Percentiles rank a stretch among this genome's conserved stretches.
Evolutionary conservation across 2,888 invertebrate species (phyloP).

Genomic region (Melinaea menophilus): DNA sequence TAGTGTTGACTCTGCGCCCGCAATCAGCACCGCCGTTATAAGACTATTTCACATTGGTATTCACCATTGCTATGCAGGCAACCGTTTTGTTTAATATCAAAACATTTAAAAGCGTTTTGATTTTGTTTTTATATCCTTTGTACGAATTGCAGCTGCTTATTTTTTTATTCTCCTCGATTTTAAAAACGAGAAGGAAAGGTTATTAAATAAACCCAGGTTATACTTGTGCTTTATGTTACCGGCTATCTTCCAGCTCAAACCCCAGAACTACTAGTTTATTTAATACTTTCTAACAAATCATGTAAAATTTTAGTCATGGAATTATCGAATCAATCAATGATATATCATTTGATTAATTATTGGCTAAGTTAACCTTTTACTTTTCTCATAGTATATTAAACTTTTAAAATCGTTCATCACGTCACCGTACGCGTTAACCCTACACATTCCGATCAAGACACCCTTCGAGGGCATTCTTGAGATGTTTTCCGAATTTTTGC

Average conservation of each 20-base stretch:
- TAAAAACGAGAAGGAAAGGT: not conserved
- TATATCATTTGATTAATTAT: too few species aligned
- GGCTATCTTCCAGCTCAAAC: too few species aligned
- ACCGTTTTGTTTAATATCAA: slow-evolving; percentile 6
- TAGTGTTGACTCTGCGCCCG: slow-evolving; percentile 20
- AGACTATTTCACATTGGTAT: not conserved
- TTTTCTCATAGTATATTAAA: not conserved
- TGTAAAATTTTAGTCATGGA: too few species aligned
- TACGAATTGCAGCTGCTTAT: too few species aligned
- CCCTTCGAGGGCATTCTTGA: slow-evolving; percentile 56
- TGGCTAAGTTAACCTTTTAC: not conserved
- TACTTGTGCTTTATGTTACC: too few species aligned
- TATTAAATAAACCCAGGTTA: too few species aligned
- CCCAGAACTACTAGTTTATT: too few species aligned
- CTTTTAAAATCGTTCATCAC: slow-evolving; percentile 1
- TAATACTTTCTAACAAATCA: too few species aligned
- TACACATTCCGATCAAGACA: slow-evolving; percentile 30
- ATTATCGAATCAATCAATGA: too few species aligned
- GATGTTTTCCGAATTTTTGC: slow-evolving; percentile 70
- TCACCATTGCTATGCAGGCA: slow-evolving; percentile 1
- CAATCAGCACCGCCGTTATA: slow-evolving; percentile 24
- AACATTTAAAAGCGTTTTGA: not conserved
- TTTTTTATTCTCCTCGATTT: not conserved
- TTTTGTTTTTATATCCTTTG: not conserved
- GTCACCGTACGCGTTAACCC: slow-evolving; percentile 33